Evolutionary conservation across 2,113 vertebrate species (phyloP), one percentile per base, ranked within the genome.

Genomic region (Lasiurus borealis): DNA sequence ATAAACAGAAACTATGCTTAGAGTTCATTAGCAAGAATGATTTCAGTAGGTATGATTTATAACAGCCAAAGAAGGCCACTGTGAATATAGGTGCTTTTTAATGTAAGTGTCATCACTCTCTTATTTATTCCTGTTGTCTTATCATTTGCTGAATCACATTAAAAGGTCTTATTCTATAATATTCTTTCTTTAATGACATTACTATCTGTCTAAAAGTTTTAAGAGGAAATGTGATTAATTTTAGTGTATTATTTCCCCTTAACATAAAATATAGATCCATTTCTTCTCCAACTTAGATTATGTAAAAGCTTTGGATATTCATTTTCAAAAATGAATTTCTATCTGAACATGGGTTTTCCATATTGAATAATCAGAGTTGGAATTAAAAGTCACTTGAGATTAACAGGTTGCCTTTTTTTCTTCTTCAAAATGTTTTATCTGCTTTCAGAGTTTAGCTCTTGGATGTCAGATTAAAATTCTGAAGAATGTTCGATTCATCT

Each of bases 401-500:
- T 91, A 96, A 85, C 90, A 96, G 81, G 88, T 96, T 95, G 52
- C 50, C 81, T 93, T 80, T 34, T 76, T 21, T 5, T 6, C 2
- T 66, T 15, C 3, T 8, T 3, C 6, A 50, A 90, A 94, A 85
- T 92, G 78, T 95, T 97, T 97, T 96, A 91, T 96, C 94, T 95
- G 29, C 86, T 96, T 93, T 93, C 48, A 95, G 87, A 92, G 81
- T 96, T 96, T 71, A 96, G 95, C 48, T 96, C 81, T 97, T 96
- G 69, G 59, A 81, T 96, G 87, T 96, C 92, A 97, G 95, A 95
- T 97, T 96, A 97, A 97, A 94, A 96, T 97, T 97, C 93, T 94
- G 85, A 95, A 90, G 95, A 62, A 92, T 94, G 59, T 95, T 97
- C 23, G 11, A 88, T 96, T 97, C 85, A 73, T 95, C 92, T 96